A percentile compares a stretch with the other conserved stretches of the same genome.
Conservation (phyloP, 2,888 invertebrate genomes). For the Tortrix viridana region DNA sequence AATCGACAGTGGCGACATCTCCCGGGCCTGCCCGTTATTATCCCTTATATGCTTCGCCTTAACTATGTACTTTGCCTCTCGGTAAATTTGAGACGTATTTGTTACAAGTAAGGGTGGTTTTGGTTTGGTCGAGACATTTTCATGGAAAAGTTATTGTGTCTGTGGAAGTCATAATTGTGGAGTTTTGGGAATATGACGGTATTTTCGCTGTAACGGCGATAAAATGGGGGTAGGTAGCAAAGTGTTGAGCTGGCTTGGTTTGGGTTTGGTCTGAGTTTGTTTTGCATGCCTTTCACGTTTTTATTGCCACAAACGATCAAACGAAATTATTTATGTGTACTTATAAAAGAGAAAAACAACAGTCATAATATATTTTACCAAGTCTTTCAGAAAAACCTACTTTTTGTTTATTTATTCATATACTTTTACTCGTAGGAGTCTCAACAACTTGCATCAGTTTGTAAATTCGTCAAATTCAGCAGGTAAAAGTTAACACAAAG, state of each 20-base stretch:
- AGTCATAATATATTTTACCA: too few relatives aligned
- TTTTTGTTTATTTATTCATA: too few relatives aligned
- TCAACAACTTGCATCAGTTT: too few relatives aligned
- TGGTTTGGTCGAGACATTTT: background rate
- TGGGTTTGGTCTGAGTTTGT: background rate
- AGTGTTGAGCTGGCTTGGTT: background rate
- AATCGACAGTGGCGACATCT: slow-evolving; percentile 76
- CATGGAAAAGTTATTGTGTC: slow-evolving; percentile 8
- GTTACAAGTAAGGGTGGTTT: slow-evolving; percentile 1
- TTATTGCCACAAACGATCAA: too few relatives aligned
- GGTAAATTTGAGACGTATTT: background rate
- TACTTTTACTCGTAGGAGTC: too few relatives aligned
- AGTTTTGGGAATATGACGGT: background rate
- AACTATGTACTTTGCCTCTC: slow-evolving; percentile 16
- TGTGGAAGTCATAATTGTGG: slow-evolving; percentile 25
- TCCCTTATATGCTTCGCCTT: slow-evolving; percentile 65
- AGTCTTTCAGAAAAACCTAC: too few relatives aligned
- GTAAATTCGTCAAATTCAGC: too few relatives aligned
- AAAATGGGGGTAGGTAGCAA: background rate
- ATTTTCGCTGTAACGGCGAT: background rate
- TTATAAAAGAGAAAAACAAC: too few relatives aligned
- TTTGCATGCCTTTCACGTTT: too few relatives aligned
- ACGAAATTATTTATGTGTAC: too few relatives aligned
- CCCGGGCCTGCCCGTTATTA: slow-evolving; percentile 74
- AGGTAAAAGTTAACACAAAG: background rate